Conservation (phyloP, 2,888 invertebrate species). For the Drosophila siamana region DNA sequence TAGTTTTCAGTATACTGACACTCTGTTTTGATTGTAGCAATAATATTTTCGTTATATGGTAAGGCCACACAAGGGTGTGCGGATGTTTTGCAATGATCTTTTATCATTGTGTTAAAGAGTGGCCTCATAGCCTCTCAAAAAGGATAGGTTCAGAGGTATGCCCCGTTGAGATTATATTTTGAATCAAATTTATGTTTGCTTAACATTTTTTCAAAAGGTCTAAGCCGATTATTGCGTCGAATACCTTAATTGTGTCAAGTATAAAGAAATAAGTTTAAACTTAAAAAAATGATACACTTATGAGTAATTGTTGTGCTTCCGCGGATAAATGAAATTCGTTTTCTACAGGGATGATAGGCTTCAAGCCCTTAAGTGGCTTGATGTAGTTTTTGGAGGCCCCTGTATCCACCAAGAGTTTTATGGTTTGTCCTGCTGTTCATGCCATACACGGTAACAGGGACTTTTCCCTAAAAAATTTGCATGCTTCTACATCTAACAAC, state of each 20-base stretch:
- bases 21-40: slow-evolving; percentile 1
- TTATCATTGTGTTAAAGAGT: no score
- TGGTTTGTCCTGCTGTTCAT: no score
- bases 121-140: background rate
- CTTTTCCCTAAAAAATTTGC: no score
- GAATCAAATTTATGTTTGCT: background rate
- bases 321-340: background rate
- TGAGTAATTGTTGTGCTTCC: background rate
- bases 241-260: background rate
- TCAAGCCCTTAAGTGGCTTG: no score
- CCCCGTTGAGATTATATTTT: background rate
- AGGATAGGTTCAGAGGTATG: background rate
- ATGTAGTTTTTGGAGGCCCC: no score
- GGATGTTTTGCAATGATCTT: no score
- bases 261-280: background rate
- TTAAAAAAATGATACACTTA: background rate
- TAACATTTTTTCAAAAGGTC: no score
- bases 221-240: background rate
- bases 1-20: background rate
- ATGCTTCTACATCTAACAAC: no score
- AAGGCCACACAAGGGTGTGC: no score
- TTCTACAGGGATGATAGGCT: no score
- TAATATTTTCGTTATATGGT: background rate
- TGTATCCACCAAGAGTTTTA: no score
- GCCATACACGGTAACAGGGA: no score